Evolutionary conservation across 2,888 invertebrate species (phyloP).

Genomic region (Smittia sp.): DNA sequence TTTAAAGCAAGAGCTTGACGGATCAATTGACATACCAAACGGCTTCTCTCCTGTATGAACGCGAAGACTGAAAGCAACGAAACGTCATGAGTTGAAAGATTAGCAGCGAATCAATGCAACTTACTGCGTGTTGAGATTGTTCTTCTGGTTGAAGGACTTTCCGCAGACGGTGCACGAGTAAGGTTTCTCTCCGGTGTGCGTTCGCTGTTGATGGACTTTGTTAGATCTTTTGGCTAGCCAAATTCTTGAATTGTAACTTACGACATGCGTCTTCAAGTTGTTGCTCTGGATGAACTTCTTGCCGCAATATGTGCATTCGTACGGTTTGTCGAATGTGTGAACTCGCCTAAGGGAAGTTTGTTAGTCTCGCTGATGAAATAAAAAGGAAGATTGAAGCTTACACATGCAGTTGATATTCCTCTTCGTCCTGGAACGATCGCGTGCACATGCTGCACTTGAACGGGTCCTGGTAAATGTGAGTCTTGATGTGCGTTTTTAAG

Average conservation of each 20-base stretch:
- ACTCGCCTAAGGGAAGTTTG: too few species aligned
- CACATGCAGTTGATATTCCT: slow-evolving; percentile 31
- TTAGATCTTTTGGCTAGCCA: background rate
- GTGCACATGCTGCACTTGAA: slow-evolving; percentile 36
- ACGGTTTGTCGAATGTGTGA: slow-evolving; percentile 36
- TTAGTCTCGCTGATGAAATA: too few species aligned
- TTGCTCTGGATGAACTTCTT: slow-evolving; percentile 38
- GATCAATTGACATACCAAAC: background rate
- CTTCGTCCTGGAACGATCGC: slow-evolving; percentile 34
- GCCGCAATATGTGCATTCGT: slow-evolving; percentile 33
- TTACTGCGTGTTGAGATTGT: slow-evolving; percentile 22
- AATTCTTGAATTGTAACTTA: slow-evolving; percentile 2
- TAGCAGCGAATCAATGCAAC: too few species aligned
- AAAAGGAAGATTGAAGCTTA: too few species aligned
- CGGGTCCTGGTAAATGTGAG: slow-evolving; percentile 39
- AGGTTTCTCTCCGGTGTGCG: slow-evolving; percentile 36
- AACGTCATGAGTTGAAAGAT: background rate
- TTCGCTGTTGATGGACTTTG: background rate
- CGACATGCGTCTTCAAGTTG: slow-evolving; percentile 35
- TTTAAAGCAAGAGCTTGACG: background rate
- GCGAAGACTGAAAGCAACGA: background rate
- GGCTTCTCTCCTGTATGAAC: slow-evolving; percentile 38
- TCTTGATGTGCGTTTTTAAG: slow-evolving; percentile 40
- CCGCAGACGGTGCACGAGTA: background rate
- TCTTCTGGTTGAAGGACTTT: slow-evolving; percentile 38